Percentiles rank a stretch among this genome's conserved stretches.
phyloP scores from a whole-genome alignment of 2,888 invertebrate species.

The Callyntrura sp. region DNA sequence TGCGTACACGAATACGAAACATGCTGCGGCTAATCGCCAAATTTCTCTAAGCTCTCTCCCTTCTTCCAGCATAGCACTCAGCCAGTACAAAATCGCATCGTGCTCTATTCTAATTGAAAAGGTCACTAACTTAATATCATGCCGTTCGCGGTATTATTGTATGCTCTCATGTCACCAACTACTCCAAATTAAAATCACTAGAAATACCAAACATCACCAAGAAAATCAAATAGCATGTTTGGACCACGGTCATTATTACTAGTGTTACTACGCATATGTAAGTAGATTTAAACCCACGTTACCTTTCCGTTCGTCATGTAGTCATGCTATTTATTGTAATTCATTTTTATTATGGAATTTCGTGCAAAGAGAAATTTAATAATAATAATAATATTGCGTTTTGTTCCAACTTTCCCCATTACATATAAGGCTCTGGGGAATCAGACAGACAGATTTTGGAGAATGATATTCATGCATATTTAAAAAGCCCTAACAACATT shows the following conservation, averaged over 20 bases:
- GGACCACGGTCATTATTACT: too few relatives aligned
- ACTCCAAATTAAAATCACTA: neutral
- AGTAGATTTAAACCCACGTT: neutral
- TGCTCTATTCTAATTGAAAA: too few relatives aligned
- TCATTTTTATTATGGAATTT: neutral
- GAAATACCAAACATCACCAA: neutral
- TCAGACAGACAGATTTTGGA: constrained; percentile 11
- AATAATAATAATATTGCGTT: neutral
- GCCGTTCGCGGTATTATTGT: too few relatives aligned
- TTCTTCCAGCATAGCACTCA: too few relatives aligned
- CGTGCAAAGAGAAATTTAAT: neutral
- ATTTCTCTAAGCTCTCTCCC: neutral
- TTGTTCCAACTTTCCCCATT: neutral
- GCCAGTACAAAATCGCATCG: too few relatives aligned
- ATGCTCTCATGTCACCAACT: too few relatives aligned
- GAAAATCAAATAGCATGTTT: neutral
- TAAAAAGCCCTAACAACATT: constrained; percentile 3
- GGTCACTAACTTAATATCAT: too few relatives aligned
- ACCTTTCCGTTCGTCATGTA: neutral
- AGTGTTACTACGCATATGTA: too few relatives aligned
- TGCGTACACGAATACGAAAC: neutral
- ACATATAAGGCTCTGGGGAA: neutral
- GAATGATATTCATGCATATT: constrained; percentile 26
- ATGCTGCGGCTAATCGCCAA: neutral
- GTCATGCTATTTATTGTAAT: neutral